phyloP scores from a whole-genome alignment of 2,888 invertebrate genomes.

The Orgyia antiqua region DNA sequence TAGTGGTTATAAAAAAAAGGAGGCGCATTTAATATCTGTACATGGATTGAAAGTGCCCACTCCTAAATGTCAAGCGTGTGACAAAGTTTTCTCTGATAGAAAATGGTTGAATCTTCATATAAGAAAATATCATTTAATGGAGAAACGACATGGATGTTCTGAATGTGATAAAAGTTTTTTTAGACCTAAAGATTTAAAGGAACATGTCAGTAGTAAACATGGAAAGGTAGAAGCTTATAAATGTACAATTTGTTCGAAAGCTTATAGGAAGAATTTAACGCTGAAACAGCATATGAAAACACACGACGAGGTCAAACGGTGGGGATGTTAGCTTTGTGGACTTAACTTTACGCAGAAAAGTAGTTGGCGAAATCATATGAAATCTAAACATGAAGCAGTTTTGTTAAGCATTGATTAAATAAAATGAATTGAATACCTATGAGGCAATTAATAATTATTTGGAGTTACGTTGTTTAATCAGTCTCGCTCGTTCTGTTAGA shows the following conservation, averaged over 20 bases:
- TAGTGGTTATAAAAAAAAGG: conserved; percentile 13
- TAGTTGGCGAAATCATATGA: conserved; percentile 64
- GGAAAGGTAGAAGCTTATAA: conserved; percentile 35
- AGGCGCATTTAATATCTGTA: conserved; percentile 24
- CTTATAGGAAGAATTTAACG: conserved; percentile 40
- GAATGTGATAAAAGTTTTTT: conserved; percentile 25
- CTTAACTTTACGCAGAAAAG: conserved; percentile 66
- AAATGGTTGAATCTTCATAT: conserved; percentile 26
- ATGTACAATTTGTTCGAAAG: conserved; percentile 60
- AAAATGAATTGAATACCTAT: no score
- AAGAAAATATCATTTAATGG: conserved; percentile 39
- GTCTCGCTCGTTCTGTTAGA: no score
- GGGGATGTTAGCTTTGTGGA: conserved; percentile 61
- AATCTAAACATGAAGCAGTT: conserved; percentile 24
- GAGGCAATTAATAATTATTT: no score
- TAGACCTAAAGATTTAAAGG: conserved; percentile 16
- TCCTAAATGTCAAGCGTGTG: conserved; percentile 42
- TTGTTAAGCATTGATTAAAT: no score
- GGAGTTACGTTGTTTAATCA: no score
- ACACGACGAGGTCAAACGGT: conserved; percentile 49
- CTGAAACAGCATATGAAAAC: conserved; percentile 45
- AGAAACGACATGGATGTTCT: conserved; percentile 20
- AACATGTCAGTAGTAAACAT: conserved; percentile 43
- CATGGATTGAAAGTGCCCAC: conserved; percentile 22
- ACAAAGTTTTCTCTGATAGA: conserved; percentile 27